Percentiles rank a stretch among this genome's conserved stretches.
Evolutionary conservation across 2,888 invertebrate species (phyloP).

Genomic region (Drosophila mimica): DNA sequence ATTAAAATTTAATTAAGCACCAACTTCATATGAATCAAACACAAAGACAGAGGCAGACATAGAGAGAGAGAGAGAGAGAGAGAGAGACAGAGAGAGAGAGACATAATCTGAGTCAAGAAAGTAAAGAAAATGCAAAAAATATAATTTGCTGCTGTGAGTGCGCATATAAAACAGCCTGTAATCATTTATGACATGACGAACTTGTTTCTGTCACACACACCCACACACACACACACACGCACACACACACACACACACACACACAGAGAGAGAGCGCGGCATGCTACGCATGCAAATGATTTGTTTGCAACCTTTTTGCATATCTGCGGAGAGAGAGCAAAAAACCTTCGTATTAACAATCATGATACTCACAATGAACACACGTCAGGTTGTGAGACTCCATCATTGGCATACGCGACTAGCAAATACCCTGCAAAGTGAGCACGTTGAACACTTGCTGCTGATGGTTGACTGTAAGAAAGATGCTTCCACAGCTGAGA

Average conservation of each 20-base stretch:
- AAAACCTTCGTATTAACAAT: constrained; percentile 61
- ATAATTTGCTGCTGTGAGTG: constrained; percentile 60
- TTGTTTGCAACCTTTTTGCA: constrained; percentile 35
- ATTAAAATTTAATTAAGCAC: constrained; percentile 77
- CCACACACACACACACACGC: constrained; percentile 3
- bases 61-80: not conserved
- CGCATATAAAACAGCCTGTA: constrained; percentile 54
- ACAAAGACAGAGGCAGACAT: not conserved
- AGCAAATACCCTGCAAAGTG: constrained; percentile 15
- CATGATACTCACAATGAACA: constrained; percentile 21
- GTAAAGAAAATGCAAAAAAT: constrained; percentile 43
- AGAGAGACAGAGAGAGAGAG: not conserved
- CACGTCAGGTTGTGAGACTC: not conserved
- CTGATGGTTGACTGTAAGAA: not conserved
- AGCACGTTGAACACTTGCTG: not conserved
- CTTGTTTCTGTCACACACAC: constrained; percentile 48
- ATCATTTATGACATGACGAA: constrained; percentile 74
- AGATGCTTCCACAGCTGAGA: not conserved
- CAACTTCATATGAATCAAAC: constrained; percentile 51
- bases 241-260: constrained; percentile 9
- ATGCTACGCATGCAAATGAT: constrained; percentile 45
- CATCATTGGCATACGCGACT: not conserved
- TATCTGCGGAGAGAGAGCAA: constrained; percentile 39
- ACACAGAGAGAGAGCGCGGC: not conserved
- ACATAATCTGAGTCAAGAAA: constrained; percentile 19